These are phyloP conservation scores for Himalopsyche kuldschensis DNA, from an alignment of 2,888 invertebrate genomes.

Conservation along the genomic window DNA sequence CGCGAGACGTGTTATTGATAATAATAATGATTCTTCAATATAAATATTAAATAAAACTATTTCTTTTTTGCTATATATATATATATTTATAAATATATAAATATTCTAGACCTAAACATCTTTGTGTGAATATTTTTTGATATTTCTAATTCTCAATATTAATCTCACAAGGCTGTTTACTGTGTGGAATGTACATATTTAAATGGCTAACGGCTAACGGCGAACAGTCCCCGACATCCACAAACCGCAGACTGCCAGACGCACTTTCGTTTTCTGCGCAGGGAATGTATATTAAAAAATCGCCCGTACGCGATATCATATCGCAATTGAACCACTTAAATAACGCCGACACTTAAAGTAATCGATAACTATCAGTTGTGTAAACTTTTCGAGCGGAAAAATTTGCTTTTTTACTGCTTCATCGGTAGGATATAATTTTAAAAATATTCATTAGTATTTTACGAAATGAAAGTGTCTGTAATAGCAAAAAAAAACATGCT, in stretches of 20 bases:
- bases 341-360: background rate
- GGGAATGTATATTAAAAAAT: background rate
- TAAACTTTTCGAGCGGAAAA: slow-evolving; percentile 9
- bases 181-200: background rate
- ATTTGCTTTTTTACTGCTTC: slow-evolving; percentile 23
- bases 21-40: background rate
- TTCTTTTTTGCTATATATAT: background rate
- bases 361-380: background rate
- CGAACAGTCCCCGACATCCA: background rate
- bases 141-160: background rate
- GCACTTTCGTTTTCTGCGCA: background rate
- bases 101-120: background rate
- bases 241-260: background rate
- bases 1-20: background rate
- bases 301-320: background rate
- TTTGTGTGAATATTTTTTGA: background rate
- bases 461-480: background rate
- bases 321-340: background rate
- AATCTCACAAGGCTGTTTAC: background rate
- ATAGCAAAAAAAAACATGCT: background rate
- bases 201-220: background rate
- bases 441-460: slow-evolving; percentile 17
- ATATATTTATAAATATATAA: background rate
- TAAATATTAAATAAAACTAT: background rate
- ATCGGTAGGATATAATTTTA: slow-evolving; percentile 14